phyloP scores from a whole-genome alignment of 2,797 vertebrate species.

The Pagetopsis macropterus region DNA sequence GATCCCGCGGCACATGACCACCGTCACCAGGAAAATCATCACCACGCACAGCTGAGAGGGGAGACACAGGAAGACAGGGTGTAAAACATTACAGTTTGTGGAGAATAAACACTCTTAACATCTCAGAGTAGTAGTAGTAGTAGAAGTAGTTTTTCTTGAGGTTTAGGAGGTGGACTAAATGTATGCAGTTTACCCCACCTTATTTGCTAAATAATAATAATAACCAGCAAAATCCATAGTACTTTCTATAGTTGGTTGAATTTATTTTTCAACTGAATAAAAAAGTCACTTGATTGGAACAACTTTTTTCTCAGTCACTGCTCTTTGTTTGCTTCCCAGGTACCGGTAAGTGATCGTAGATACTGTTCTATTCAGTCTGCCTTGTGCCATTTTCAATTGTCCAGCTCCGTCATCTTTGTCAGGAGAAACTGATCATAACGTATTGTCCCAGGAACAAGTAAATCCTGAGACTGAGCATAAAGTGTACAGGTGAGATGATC shows the following conservation, averaged over 20 bases:
- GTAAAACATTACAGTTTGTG: neutral
- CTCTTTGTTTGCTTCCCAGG: neutral
- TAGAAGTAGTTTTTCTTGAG: neutral
- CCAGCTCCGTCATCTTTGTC: neutral
- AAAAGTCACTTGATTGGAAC: neutral
- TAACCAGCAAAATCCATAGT: neutral
- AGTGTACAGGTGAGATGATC: conserved; percentile 21
- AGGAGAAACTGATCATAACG: conserved; percentile 32
- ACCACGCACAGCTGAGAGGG: conserved; percentile 82
- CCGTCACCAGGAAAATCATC: conserved; percentile 87
- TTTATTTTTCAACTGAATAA: neutral
- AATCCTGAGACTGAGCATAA: conserved; percentile 21
- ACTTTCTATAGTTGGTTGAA: neutral
- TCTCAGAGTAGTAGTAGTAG: neutral
- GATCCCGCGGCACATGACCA: conserved; percentile 86
- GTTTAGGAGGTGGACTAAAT: neutral
- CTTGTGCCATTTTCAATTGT: conserved; percentile 5
- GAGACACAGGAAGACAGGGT: neutral
- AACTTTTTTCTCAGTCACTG: too few relatives aligned
- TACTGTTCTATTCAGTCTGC: neutral
- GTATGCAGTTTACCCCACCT: neutral
- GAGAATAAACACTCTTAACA: neutral
- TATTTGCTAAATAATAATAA: neutral
- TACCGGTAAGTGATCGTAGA: neutral
- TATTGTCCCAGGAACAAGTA: conserved; percentile 15